Percentiles rank a stretch among this genome's conserved stretches.
Conservation (phyloP, 2,113 vertebrate genomes). For the Pelvicachromis taeniatus region DNA sequence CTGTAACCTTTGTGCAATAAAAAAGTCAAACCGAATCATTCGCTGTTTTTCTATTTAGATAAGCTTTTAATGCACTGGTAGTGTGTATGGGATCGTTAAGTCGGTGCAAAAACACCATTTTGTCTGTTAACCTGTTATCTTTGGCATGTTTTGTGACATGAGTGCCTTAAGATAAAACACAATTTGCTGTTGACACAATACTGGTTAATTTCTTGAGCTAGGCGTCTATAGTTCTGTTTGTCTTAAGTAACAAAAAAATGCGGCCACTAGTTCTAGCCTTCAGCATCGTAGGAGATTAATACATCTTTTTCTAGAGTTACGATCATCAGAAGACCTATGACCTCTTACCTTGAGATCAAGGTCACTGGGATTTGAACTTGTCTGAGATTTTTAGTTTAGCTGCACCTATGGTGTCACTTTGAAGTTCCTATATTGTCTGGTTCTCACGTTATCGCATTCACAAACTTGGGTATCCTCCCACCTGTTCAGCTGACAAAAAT, state of each 20-base stretch:
- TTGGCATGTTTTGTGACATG: background rate
- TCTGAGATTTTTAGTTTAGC: background rate
- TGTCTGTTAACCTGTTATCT: background rate
- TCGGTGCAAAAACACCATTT: background rate
- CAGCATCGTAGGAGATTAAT: background rate
- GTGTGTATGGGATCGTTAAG: too few relatives aligned
- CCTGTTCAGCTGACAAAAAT: background rate
- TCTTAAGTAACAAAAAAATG: background rate
- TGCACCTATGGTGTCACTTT: background rate
- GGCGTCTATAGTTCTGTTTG: accelerated
- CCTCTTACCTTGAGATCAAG: background rate
- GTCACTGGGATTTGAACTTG: accelerated
- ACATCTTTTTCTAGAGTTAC: background rate
- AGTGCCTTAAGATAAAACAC: background rate
- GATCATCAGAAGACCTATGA: accelerated
- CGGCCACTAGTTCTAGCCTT: background rate
- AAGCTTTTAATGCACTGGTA: background rate
- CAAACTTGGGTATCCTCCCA: accelerated
- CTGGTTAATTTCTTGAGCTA: background rate
- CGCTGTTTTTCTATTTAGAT: background rate
- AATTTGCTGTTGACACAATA: background rate
- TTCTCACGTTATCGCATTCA: background rate
- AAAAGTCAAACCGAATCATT: slow-evolving; percentile 29
- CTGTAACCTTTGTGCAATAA: slow-evolving; percentile 71
- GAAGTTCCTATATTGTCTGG: background rate